These are phyloP conservation scores for Gulo gulo DNA, from an alignment of 2,113 vertebrate species.

Conservation along the genomic window DNA sequence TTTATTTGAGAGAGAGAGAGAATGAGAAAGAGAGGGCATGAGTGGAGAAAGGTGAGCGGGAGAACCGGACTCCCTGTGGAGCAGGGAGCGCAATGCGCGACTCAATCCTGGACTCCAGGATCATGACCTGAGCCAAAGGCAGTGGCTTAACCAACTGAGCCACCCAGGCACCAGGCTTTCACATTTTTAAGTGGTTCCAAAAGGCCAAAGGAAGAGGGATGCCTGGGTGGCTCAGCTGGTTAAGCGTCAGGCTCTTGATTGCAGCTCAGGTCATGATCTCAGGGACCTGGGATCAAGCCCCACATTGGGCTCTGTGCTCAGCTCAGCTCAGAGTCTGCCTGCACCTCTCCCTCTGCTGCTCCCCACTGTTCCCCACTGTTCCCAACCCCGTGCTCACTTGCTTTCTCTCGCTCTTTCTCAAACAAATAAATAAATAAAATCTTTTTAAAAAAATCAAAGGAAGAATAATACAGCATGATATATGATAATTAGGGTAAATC, in stretches of 20 bases:
- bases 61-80: too few relatives aligned
- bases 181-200: slow-evolving; percentile 23
- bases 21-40: too few relatives aligned
- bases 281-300: not conserved
- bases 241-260: not conserved
- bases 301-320: not conserved
- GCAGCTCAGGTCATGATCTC: not conserved
- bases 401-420: not conserved
- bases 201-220: not conserved
- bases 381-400: not conserved
- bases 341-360: not conserved
- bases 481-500: slow-evolving; percentile 42
- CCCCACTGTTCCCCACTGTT: too few relatives aligned
- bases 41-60: too few relatives aligned
- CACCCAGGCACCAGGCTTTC: too few relatives aligned
- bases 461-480: slow-evolving; percentile 16
- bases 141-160: too few relatives aligned
- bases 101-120: too few relatives aligned
- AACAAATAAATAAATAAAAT: not conserved
- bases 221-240: not conserved
- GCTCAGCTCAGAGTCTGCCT: not conserved
- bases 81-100: too few relatives aligned
- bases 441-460: not conserved
- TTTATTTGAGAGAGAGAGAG: too few relatives aligned
- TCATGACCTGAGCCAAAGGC: too few relatives aligned